Percentiles rank a stretch among this genome's conserved stretches.
phyloP scores from a whole-genome alignment of 2,888 invertebrate species.

The Perizoma flavofasciatum region DNA sequence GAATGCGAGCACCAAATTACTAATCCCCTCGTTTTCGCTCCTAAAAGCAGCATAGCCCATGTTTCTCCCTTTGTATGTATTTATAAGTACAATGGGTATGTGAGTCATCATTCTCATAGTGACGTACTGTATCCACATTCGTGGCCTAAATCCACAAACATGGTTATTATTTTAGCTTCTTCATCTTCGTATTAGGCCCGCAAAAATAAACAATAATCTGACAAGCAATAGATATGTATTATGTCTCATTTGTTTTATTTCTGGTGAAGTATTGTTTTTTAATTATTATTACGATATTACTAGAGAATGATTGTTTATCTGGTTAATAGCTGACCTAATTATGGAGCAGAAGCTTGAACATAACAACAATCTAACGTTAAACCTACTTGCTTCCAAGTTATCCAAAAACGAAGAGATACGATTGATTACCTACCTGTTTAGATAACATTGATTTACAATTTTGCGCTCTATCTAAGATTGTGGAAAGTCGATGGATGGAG shows the following conservation, averaged over 20 bases:
- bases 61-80: conserved; percentile 27
- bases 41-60: conserved; percentile 8
- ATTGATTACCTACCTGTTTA: too few relatives aligned
- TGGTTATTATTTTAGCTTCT: conserved; percentile 41
- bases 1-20: conserved; percentile 4
- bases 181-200: conserved; percentile 24
- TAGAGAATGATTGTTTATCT: not conserved
- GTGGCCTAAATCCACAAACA: conserved; percentile 34
- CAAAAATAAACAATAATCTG: conserved; percentile 41
- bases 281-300: not conserved
- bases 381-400: too few relatives aligned
- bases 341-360: conserved; percentile 1
- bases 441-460: too few relatives aligned
- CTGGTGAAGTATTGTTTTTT: conserved; percentile 11
- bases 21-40: conserved; percentile 30
- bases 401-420: too few relatives aligned
- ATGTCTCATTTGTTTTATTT: conserved; percentile 38
- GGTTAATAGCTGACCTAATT: not conserved
- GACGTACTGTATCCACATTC: conserved; percentile 27
- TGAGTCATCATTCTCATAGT: conserved; percentile 43
- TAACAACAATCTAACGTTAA: not conserved
- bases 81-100: conserved; percentile 32
- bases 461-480: too few relatives aligned
- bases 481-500: too few relatives aligned
- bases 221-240: conserved; percentile 32